Evolutionary conservation across 2,797 vertebrate species (phyloP).

Genomic region (Potorous gilbertii): DNA sequence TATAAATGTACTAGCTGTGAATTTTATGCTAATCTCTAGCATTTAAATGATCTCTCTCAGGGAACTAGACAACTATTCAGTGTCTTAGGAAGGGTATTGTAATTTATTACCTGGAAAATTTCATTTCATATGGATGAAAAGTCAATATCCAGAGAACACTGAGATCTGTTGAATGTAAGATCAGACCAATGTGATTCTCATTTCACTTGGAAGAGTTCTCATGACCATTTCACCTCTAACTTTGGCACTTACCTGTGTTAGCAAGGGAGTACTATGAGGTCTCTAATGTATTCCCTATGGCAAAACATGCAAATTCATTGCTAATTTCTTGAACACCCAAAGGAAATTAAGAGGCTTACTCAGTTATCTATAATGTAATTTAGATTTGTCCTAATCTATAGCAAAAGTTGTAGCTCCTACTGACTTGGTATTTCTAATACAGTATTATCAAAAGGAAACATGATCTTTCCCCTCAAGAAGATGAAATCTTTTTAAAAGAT

Average conservation of each 20-base stretch:
- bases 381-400: conserved; percentile 23
- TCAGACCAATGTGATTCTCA: conserved; percentile 20
- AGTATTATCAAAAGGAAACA: conserved; percentile 3
- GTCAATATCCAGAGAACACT: not conserved
- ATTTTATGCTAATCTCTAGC: not conserved
- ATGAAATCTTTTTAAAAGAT: conserved; percentile 25
- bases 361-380: not conserved
- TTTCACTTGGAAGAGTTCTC: conserved; percentile 37
- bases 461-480: not conserved
- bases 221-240: conserved; percentile 19
- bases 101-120: conserved; percentile 38
- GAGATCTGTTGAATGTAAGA: conserved; percentile 14
- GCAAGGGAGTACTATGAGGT: not conserved
- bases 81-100: conserved; percentile 3
- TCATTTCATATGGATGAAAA: conserved; percentile 17
- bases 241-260: conserved; percentile 24
- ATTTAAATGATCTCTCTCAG: conserved; percentile 47
- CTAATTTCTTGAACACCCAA: not conserved
- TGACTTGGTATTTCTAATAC: not conserved
- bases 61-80: conserved; percentile 3
- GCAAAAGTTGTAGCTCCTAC: not conserved
- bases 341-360: not conserved
- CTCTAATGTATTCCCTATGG: conserved; percentile 1
- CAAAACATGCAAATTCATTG: conserved; percentile 19
- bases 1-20: not conserved